Conservation (phyloP, 2,113 vertebrate genomes). For the Vimba vimba region DNA sequence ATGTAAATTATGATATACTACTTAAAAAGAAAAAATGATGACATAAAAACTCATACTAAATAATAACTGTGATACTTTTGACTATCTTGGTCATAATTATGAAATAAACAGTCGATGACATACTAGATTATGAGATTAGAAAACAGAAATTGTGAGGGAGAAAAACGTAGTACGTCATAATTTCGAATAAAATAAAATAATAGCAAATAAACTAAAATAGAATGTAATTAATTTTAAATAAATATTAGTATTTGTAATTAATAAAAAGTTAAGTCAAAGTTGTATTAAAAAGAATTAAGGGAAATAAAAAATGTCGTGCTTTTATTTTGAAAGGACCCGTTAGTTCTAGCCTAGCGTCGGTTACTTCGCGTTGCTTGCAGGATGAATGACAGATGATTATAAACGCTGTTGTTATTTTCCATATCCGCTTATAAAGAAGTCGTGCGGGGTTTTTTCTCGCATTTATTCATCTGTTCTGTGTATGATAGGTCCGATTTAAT, state of each 20-base stretch:
- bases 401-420: background rate
- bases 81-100: too few relatives aligned
- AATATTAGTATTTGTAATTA: background rate
- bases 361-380: background rate
- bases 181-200: too few relatives aligned
- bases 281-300: background rate
- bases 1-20: too few relatives aligned
- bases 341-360: background rate
- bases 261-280: background rate
- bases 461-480: background rate
- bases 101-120: too few relatives aligned
- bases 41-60: too few relatives aligned
- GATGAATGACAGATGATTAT: background rate
- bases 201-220: too few relatives aligned
- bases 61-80: too few relatives aligned
- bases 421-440: background rate
- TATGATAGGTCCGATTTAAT: background rate
- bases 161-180: too few relatives aligned
- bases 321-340: background rate
- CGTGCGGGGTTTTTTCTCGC: too few relatives aligned
- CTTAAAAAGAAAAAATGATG: too few relatives aligned
- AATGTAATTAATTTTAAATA: background rate
- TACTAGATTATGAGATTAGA: too few relatives aligned
- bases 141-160: too few relatives aligned
- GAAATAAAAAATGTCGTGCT: background rate